Evolutionary conservation across 2,888 invertebrate species (phyloP).

Genomic region (Phaonia tiefii): DNA sequence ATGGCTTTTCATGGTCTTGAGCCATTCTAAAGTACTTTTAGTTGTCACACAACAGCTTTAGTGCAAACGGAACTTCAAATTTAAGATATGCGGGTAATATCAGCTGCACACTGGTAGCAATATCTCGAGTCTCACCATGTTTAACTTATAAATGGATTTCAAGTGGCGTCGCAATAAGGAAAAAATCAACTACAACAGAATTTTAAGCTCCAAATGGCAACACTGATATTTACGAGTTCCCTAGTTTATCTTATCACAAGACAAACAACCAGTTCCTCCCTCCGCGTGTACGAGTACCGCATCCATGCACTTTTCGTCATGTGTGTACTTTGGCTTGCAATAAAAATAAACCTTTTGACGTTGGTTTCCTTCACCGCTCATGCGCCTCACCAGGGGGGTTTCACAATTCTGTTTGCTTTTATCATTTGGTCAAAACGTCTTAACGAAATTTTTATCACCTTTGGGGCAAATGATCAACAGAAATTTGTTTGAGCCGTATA

Average conservation of each 20-base stretch:
- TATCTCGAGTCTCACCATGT: slow-evolving; percentile 9
- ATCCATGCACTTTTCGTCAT: not conserved
- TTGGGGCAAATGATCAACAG: too few species aligned
- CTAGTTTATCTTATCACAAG: slow-evolving; percentile 1
- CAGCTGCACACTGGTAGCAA: not conserved
- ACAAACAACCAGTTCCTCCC: not conserved
- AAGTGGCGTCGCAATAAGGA: too few species aligned
- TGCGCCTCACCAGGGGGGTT: too few species aligned
- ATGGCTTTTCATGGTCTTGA: too few species aligned
- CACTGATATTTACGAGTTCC: not conserved
- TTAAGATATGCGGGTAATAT: too few species aligned
- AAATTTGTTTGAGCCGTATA: not conserved
- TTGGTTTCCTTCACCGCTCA: too few species aligned
- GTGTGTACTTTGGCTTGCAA: slow-evolving; percentile 7
- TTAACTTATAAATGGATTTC: not conserved
- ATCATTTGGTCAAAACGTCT: slow-evolving; percentile 3
- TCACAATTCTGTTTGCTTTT: too few species aligned
- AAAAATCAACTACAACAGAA: too few species aligned
- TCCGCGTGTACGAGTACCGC: not conserved
- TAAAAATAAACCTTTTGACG: too few species aligned
- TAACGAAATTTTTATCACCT: slow-evolving; percentile 16
- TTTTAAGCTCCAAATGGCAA: too few species aligned
- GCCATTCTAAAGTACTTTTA: too few species aligned
- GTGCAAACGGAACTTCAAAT: not conserved
- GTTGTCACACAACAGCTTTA: too few species aligned